Evolutionary conservation across 2,797 vertebrate genomes (phyloP).

Genomic region (Capromys pilorides): DNA sequence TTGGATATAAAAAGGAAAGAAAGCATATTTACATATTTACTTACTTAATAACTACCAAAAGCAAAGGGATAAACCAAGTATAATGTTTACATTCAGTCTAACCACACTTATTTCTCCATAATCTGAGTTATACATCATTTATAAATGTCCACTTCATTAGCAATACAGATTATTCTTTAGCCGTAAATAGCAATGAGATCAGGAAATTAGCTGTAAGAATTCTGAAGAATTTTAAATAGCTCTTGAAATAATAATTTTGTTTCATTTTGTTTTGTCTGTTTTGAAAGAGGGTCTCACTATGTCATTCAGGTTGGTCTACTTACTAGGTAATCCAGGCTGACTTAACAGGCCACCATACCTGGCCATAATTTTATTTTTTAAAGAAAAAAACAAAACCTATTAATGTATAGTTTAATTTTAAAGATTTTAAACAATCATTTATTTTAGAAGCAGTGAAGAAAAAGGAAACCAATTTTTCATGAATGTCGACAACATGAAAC

Average conservation of each 20-base stretch:
- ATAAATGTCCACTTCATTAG: constrained; percentile 1
- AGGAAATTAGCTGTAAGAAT: background rate
- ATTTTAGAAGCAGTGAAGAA: background rate
- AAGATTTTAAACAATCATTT: constrained; percentile 45
- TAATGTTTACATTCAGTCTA: background rate
- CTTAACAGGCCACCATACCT: background rate
- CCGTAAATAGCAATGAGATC: background rate
- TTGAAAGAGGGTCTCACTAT: background rate
- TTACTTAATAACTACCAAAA: constrained; percentile 43
- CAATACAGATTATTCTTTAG: background rate
- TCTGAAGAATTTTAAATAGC: background rate
- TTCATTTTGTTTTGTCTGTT: background rate
- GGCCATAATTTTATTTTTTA: background rate
- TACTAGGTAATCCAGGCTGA: background rate
- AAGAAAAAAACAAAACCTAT: background rate
- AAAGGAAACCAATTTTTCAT: constrained; percentile 33
- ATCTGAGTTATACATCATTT: background rate
- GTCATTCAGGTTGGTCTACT: background rate
- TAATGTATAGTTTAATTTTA: constrained; percentile 22
- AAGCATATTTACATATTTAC: constrained; percentile 38
- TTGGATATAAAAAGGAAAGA: background rate
- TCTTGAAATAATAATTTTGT: background rate
- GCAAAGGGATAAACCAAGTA: background rate
- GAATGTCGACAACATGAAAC: background rate
- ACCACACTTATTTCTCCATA: constrained; percentile 35